A percentile compares a stretch with the other conserved stretches of the same genome.
Evolutionary conservation across 2,113 vertebrate genomes (phyloP).

Genomic region (Nothoprocta pentlandii): DNA sequence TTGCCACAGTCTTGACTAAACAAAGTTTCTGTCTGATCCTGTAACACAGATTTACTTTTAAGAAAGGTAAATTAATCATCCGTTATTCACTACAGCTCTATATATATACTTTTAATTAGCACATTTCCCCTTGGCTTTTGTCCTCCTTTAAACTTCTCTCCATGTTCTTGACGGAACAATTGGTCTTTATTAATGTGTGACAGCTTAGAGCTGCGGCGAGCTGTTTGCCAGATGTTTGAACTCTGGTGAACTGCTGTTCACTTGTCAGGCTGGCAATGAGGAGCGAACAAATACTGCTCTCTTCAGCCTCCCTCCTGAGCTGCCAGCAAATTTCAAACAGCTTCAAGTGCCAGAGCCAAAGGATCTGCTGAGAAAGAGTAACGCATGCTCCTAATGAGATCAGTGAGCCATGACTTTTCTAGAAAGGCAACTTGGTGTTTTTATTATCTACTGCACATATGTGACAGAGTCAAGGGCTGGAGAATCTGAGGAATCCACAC

Average conservation of each 20-base stretch:
- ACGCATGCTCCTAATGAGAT: constrained; percentile 42
- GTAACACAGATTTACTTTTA: constrained; percentile 1
- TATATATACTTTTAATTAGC: constrained; percentile 62
- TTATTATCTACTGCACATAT: not conserved
- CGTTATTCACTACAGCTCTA: constrained; percentile 7
- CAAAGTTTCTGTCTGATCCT: not conserved
- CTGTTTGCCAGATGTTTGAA: constrained; percentile 75
- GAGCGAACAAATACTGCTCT: not conserved
- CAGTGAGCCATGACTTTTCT: constrained; percentile 15
- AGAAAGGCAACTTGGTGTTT: constrained; percentile 3
- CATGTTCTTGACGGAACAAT: constrained; percentile 70
- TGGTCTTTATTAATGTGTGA: constrained; percentile 65
- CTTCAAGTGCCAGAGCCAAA: constrained; percentile 20
- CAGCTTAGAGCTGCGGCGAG: constrained; percentile 64
- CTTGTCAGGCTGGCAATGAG: constrained; percentile 55
- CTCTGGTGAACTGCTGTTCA: constrained; percentile 66
- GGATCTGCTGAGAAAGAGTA: constrained; percentile 36
- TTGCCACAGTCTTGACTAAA: not conserved
- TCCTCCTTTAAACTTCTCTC: constrained; percentile 59
- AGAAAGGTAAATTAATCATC: constrained; percentile 37
- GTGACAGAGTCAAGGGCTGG: not conserved
- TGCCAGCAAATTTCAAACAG: constrained; percentile 28
- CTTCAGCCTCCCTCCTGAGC: constrained; percentile 47
- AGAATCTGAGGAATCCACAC: not conserved
- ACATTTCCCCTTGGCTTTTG: constrained; percentile 44